phyloP scores from a whole-genome alignment of 2,888 invertebrate genomes.

The Acleris laterana region DNA sequence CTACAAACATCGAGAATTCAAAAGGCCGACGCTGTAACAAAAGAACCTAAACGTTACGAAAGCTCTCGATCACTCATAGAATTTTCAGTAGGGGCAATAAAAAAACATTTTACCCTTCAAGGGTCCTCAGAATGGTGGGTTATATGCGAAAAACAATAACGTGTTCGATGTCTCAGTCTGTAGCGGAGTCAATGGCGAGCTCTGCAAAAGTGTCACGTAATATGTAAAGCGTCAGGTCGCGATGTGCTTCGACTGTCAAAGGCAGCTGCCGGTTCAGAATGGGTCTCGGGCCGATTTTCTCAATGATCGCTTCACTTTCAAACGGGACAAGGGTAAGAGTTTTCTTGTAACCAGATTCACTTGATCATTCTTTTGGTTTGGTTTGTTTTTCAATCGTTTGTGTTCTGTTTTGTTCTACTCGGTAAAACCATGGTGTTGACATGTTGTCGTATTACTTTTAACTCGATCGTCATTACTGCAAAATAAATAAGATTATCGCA shows the following conservation, averaged over 20 bases:
- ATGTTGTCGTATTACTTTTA: too few relatives aligned
- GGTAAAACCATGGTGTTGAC: too few relatives aligned
- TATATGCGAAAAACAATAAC: conserved; percentile 78
- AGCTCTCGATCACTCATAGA: conserved; percentile 60
- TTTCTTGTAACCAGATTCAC: conserved; percentile 53
- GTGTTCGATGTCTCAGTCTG: conserved; percentile 77
- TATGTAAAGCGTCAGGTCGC: conserved; percentile 83
- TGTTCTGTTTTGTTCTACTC: neutral
- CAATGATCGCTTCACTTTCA: conserved; percentile 71
- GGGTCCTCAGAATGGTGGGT: conserved; percentile 60
- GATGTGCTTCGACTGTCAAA: conserved; percentile 82
- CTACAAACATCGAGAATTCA: too few relatives aligned
- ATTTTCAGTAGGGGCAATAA: conserved; percentile 68
- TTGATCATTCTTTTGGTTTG: conserved; percentile 39
- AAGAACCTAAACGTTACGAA: conserved; percentile 45
- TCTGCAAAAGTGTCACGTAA: conserved; percentile 82
- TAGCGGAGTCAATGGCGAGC: conserved; percentile 78
- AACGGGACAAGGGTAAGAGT: conserved; percentile 56
- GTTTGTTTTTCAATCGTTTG: conserved; percentile 15
- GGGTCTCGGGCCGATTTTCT: conserved; percentile 70
- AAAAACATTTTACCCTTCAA: conserved; percentile 67
- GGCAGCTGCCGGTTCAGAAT: conserved; percentile 66
- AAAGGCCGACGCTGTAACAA: conserved; percentile 18
- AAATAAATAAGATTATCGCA: too few relatives aligned
- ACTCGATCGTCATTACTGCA: too few relatives aligned